A percentile compares a stretch with the other conserved stretches of the same genome.
Conservation (phyloP, 2,888 invertebrate genomes). For the Leucophenga montana region DNA sequence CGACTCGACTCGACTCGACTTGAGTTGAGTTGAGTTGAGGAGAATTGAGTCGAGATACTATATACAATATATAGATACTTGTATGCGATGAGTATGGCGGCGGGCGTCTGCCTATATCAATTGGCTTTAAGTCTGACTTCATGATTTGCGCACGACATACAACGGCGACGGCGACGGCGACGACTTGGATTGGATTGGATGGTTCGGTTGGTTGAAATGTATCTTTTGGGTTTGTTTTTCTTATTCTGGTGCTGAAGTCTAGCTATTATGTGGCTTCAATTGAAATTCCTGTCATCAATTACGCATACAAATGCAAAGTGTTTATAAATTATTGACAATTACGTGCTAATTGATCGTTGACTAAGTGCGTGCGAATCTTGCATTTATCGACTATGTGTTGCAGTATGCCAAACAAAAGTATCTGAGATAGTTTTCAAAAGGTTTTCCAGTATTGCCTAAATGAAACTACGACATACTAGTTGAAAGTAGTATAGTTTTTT, state of each 20-base stretch:
- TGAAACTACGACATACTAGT: no score
- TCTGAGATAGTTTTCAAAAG: neutral
- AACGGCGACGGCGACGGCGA: neutral
- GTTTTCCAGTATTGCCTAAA: no score
- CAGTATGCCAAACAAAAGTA: slow-evolving; percentile 12
- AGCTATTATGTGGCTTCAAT: slow-evolving; percentile 44
- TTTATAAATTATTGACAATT: slow-evolving; percentile 53
- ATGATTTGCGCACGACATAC: neutral
- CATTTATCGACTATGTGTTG: neutral
- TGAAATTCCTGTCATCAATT: slow-evolving; percentile 57
- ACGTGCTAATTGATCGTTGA: slow-evolving; percentile 54
- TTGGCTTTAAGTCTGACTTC: neutral
- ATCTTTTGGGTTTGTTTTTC: neutral
- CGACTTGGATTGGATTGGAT: slow-evolving; percentile 21
- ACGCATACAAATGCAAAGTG: slow-evolving; percentile 38
- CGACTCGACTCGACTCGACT: neutral
- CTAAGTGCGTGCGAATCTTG: slow-evolving; percentile 4
- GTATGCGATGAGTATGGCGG: neutral
- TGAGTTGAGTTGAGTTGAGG: no score
- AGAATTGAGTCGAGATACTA: neutral
- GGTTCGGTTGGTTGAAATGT: neutral
- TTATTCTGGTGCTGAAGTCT: neutral
- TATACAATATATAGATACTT: no score
- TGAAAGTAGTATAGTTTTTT: no score
- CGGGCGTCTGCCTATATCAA: slow-evolving; percentile 6